These are phyloP conservation scores for Callyntrura sp. DNA, from an alignment of 2,888 invertebrate species.

Conservation along the genomic window DNA sequence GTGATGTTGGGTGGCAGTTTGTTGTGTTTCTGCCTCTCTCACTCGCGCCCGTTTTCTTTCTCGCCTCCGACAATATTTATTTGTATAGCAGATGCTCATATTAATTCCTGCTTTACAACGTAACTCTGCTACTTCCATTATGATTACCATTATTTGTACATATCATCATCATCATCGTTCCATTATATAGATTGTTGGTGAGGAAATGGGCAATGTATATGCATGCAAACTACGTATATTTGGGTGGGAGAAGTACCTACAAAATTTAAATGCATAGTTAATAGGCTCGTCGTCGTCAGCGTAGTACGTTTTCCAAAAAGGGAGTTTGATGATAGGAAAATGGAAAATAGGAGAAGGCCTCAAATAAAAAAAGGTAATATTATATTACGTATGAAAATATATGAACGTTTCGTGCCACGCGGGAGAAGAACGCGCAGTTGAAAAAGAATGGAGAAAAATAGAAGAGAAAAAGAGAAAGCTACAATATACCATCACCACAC, in stretches of 20 bases:
- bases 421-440: slow-evolving; percentile 46
- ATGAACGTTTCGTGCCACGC: slow-evolving; percentile 71
- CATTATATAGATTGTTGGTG: slow-evolving; percentile 16
- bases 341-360: slow-evolving; percentile 58
- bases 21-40: slow-evolving; percentile 34
- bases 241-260: slow-evolving; percentile 29
- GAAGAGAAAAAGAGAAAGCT: slow-evolving; percentile 38
- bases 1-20: slow-evolving; percentile 66
- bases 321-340: slow-evolving; percentile 66
- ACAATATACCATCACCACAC: slow-evolving; percentile 22
- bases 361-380: slow-evolving; percentile 72
- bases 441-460: slow-evolving; percentile 4
- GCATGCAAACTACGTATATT: slow-evolving; percentile 32
- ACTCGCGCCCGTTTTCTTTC: background rate
- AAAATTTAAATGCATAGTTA: slow-evolving; percentile 27
- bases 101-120: slow-evolving; percentile 53
- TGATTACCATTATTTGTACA: slow-evolving; percentile 21
- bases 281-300: background rate
- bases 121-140: slow-evolving; percentile 17
- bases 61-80: slow-evolving; percentile 31
- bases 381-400: slow-evolving; percentile 76
- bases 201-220: slow-evolving; percentile 38
- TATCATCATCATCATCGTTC: background rate
- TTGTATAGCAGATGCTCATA: slow-evolving; percentile 52
- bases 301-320: background rate